Conservation (phyloP, 2,113 vertebrate genomes). For the Leucopternis melanops region DNA sequence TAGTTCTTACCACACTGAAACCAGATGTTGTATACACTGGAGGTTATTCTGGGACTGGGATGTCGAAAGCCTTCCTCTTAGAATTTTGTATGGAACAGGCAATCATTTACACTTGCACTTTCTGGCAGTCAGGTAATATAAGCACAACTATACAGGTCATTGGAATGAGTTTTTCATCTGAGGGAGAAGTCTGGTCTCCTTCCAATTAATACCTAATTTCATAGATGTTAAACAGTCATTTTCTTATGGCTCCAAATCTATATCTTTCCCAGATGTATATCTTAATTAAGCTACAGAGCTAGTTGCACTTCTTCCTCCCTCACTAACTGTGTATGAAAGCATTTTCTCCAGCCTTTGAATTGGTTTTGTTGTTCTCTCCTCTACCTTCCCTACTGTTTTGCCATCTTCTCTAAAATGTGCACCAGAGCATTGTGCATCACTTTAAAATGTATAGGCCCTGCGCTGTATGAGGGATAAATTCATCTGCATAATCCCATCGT, state of each 20-base stretch:
- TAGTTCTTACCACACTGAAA: not conserved
- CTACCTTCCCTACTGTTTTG: not conserved
- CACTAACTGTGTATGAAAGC: not conserved
- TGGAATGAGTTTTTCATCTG: not conserved
- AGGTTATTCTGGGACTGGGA: not conserved
- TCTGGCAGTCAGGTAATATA: not conserved
- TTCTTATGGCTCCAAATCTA: not conserved
- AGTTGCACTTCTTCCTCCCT: not conserved
- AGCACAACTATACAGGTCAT: not conserved
- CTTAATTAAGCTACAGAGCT: not conserved
- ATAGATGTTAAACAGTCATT: not conserved
- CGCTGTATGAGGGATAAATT: not conserved
- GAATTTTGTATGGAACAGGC: not conserved
- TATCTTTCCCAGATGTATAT: not conserved
- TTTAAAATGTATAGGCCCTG: not conserved
- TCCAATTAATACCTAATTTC: not conserved
- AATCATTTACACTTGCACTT: not conserved
- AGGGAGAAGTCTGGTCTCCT: not conserved
- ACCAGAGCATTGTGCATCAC: accelerated
- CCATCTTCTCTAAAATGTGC: not conserved
- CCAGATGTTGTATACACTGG: not conserved
- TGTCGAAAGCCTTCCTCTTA: not conserved
- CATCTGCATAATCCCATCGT: not conserved
- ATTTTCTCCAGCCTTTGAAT: not conserved
- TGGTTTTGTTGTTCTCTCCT: not conserved